Base-by-base conservation (phyloP, 2,797 vertebrate species). In the Artibeus jamaicensis region DNA sequence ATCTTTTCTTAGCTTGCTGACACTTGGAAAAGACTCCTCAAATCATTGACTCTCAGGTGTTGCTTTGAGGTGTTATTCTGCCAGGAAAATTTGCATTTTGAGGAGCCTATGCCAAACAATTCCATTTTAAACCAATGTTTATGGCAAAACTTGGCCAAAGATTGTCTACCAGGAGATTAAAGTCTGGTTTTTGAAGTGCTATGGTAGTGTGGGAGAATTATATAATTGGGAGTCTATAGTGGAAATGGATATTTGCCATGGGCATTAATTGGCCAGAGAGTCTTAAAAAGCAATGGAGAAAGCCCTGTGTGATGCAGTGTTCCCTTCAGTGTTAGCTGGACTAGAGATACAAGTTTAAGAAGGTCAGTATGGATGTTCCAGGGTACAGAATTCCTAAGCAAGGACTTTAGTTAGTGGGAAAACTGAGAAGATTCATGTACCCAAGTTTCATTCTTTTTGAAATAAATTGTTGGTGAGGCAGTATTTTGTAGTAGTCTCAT, bases 401-500 rank as follows among this genome's bases (percentile, higher is more conserved):
- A 68, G 29, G 55, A 34, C 34, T 90, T 92, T 55, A 19, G 4
- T 76, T 89, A 48, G 57, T 93, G 53, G 46, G 48, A 88, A 16
- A 94, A 46, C 39, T 65, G 39, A 86, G 62, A 68, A 81, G 21
- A 50, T 16, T 12, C 15, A 50, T 32, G 7, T 85, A 81, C 81
- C n/a, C 32, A 84, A 85, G 29, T 74, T 87, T 50, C 32, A 92
- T 79, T 16, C 12, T 92, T 89, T 88, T 68, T 55, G 3, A 78
- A 93, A 78, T 91, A 62, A 81, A 84, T 79, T 81, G 6, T 59
- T 92, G 82, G 62, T n/a, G 37, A 94, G 74, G 11, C 9, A 91
- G 29, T 95, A 59, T 96, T 93, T 86, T 53, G n/a, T 65, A 89
- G 78, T 76, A 76, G 29, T 92, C 92, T 37, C 24, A 83, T 48